Base-by-base conservation (phyloP, 2,797 vertebrate species). In the Bovichtus diacanthus region DNA sequence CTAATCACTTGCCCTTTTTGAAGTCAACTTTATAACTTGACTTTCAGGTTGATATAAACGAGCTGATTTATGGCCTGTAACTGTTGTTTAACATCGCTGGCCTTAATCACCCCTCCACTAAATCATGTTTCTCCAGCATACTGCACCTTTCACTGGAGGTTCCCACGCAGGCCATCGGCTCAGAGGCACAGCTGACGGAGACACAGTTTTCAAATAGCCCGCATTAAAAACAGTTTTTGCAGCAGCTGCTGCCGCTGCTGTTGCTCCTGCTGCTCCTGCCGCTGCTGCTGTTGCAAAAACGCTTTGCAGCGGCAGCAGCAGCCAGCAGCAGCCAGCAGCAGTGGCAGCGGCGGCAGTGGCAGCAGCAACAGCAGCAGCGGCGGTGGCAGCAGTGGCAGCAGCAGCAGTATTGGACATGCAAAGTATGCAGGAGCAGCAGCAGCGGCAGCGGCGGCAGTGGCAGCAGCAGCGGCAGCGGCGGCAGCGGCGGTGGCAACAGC, bases 1-100 rank as follows among this genome's bases (percentile, higher is more conserved):
- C 51, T 65, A 16, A 36, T 70, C 44, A 56, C 12, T 31, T 70
- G 59, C 39, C 41, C 63, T 72, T 67, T n/a, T 72, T 78, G 27
- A 83, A 68, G 65, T 80, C 60, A 41, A 70, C 65, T 74, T 85
- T 70, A 77, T 76, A 65, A 88, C 85, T n/a, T n/a, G n/a, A 27
- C 62, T 75, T 64, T 76, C 62, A 81, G 44, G 21, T 51, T 71
- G 55, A 80, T 71, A 38, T 72, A 2, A 81, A 68, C 1, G 2
- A 51, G 39, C 46, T 64, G 78, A 90, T 87, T 87, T 84, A 88
- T 54, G 39, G 39, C 9, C 13, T 56, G 53, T 62, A 80, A 10
- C 36, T 77, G 61, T 81, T 82, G 68, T 73, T 90, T 60, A 78
- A 50, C 74, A 58, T 73, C 21, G 29, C 38, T 39, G 23, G 34